These are phyloP conservation scores for Ornithoptera priamus DNA, from an alignment of 2,888 invertebrate species.

Conservation along the genomic window DNA sequence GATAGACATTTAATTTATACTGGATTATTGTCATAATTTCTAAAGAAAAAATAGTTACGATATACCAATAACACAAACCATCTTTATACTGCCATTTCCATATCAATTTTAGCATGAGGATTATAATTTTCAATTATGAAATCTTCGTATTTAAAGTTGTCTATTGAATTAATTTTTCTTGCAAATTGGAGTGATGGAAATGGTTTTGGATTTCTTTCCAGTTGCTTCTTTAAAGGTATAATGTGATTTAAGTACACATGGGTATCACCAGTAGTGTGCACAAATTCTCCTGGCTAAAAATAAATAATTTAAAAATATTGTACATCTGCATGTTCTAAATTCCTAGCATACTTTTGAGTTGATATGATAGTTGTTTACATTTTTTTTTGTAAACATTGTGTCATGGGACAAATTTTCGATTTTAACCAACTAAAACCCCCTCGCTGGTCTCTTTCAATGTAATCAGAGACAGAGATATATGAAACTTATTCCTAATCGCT, in stretches of 20 bases:
- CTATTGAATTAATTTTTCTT: slow-evolving; percentile 86
- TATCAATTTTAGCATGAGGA: slow-evolving; percentile 93
- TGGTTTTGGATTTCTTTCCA: slow-evolving; percentile 86
- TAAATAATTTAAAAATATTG: slow-evolving; percentile 39
- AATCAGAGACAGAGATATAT: too few species aligned
- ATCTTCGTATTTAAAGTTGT: slow-evolving; percentile 93
- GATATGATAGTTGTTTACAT: too few species aligned
- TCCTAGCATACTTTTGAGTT: too few species aligned
- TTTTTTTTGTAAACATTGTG: too few species aligned
- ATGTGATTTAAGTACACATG: slow-evolving; percentile 96
- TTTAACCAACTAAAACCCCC: too few species aligned
- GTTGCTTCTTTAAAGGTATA: slow-evolving; percentile 89
- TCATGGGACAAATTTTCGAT: too few species aligned
- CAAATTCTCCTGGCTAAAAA: slow-evolving; percentile 91
- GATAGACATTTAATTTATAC: too few species aligned
- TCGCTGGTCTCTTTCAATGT: too few species aligned
- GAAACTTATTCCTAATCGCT: too few species aligned
- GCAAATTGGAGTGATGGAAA: slow-evolving; percentile 92
- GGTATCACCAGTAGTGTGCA: slow-evolving; percentile 96
- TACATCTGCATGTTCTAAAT: too few species aligned
- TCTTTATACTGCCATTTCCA: slow-evolving; percentile 91
- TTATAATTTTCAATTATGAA: slow-evolving; percentile 91
- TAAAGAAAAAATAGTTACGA: too few species aligned
- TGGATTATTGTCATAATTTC: too few species aligned
- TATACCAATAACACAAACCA: not conserved